These are phyloP conservation scores for Hydrotaea cyrtoneurina DNA, from an alignment of 2,888 invertebrate genomes.

Conservation along the genomic window DNA sequence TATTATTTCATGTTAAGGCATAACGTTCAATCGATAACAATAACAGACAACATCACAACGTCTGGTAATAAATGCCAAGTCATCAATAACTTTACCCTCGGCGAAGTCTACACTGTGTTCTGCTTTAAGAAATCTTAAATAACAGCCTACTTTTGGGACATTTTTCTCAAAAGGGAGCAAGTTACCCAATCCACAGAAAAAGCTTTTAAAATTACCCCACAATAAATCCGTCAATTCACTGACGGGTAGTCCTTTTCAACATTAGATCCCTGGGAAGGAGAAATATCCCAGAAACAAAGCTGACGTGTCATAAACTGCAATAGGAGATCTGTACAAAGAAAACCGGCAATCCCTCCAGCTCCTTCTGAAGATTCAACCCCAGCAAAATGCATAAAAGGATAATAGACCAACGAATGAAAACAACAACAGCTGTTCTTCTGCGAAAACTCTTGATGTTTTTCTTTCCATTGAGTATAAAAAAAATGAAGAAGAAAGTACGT, in stretches of 20 bases:
- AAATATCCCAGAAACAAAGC: not conserved
- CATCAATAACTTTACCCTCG: conserved; percentile 10
- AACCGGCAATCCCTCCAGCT: not conserved
- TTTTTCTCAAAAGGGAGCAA: not conserved
- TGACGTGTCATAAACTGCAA: conserved; percentile 20
- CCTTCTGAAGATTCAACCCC: not conserved
- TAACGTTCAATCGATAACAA: not conserved
- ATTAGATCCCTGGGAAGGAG: no score
- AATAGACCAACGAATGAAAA: conserved; percentile 24
- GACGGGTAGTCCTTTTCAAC: not conserved
- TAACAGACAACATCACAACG: not conserved
- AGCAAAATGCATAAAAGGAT: conserved; percentile 35
- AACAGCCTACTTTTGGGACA: conserved; percentile 18
- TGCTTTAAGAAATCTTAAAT: conserved; percentile 10
- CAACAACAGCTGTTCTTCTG: conserved; percentile 59
- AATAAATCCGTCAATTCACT: conserved; percentile 21
- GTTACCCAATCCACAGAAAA: no score
- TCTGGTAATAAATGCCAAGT: conserved; percentile 9
- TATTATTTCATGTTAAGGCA: conserved; percentile 1
- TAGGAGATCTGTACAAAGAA: not conserved
- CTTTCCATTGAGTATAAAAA: not conserved
- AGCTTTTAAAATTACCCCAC: not conserved
- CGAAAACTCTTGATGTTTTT: conserved; percentile 67
- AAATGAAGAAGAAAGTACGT: conserved; percentile 24
- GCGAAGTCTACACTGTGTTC: not conserved